Percentiles rank a stretch among this genome's conserved stretches.
Evolutionary conservation across 2,888 invertebrate genomes (phyloP).

Genomic region (Scaptomyza caliginosa): DNA sequence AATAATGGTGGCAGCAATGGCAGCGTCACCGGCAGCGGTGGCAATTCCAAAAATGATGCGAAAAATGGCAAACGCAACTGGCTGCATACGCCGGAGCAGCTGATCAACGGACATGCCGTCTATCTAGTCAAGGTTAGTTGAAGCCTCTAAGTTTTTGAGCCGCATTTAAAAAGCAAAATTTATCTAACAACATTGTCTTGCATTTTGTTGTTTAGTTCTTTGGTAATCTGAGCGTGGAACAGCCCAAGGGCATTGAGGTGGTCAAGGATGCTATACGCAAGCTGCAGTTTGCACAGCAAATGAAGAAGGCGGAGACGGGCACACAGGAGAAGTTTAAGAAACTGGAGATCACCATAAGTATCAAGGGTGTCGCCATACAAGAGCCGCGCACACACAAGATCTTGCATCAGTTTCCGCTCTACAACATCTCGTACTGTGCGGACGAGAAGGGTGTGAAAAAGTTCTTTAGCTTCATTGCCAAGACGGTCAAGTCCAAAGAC

Average conservation of each 20-base stretch:
- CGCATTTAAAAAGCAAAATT: neutral
- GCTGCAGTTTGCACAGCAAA: constrained; percentile 95
- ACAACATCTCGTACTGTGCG: constrained; percentile 99
- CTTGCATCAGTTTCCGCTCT: constrained; percentile 97
- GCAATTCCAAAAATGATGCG: constrained; percentile 82
- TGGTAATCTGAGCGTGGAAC: constrained; percentile 97
- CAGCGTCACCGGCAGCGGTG: constrained; percentile 82
- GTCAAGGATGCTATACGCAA: constrained; percentile 99
- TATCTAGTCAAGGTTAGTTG: constrained; percentile 95
- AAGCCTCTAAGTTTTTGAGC: neutral
- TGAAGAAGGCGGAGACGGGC: constrained; percentile 95
- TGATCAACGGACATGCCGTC: constrained; percentile 97
- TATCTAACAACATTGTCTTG: neutral
- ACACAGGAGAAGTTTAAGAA: constrained; percentile 92
- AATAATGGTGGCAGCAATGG: constrained; percentile 83
- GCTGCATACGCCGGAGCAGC: constrained; percentile 97
- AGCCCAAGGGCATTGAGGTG: constrained; percentile 98
- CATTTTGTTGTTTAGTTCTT: constrained; percentile 87
- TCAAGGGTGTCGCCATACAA: constrained; percentile 97
- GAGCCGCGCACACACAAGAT: constrained; percentile 91
- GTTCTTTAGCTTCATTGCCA: constrained; percentile 89
- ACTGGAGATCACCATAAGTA: constrained; percentile 97
- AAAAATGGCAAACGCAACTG: constrained; percentile 88
- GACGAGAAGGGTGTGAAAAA: constrained; percentile 99
- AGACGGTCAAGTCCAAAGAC: constrained; percentile 72